Evolutionary conservation across 1,140 invertebrate species (phyloP), one percentile per base, ranked within the genome.

Genomic region (Maniola jurtina): DNA sequence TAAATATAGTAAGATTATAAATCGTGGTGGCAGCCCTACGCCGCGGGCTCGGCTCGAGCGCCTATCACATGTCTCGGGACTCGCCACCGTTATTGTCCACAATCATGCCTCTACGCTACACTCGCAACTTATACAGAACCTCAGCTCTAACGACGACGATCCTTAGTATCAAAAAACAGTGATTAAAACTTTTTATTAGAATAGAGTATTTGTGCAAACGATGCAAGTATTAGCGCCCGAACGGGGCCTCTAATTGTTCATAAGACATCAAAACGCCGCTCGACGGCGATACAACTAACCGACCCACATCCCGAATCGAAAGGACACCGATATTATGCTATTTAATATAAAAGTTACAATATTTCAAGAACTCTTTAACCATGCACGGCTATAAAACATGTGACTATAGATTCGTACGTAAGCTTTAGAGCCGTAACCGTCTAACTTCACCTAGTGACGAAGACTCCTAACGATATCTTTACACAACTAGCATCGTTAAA

Each of bases 401-500:
- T 81, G 83, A 77, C 80, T 81, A 83, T 67, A 83, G 75, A 82
- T 84, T 81, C 77, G 70, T 81, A 77, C 83, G 83, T 76, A 88
- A 89, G 85, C 87, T 80, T 83, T 81, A 85, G 83, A 76, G 75
- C 86, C 80, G 64, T 83, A 79, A 79, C 72, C 67, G 75, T 70
- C 83, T 69, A 78, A 57, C 73, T 83, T 65, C 72, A 74, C 72
- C 79, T 79, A 77, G 16, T 16, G 76, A 76, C 79, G 72, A 81
- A 74, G 67, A 66, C 72, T 75, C 52, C 52, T 55, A 73, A 48
- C 68, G 54, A 77, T 71, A 71, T 34, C 68, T 61, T 73, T 80
- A 85, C 78, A 87, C 80, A 87, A 81, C 83, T 87, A 89, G 86
- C 86, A 81, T 86, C 81, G 42, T 82, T 89, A 86, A 87, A 88